A percentile compares a stretch with the other conserved stretches of the same genome.
Conservation (phyloP, 2,888 invertebrate species). For the Xestia sexstrigata region DNA sequence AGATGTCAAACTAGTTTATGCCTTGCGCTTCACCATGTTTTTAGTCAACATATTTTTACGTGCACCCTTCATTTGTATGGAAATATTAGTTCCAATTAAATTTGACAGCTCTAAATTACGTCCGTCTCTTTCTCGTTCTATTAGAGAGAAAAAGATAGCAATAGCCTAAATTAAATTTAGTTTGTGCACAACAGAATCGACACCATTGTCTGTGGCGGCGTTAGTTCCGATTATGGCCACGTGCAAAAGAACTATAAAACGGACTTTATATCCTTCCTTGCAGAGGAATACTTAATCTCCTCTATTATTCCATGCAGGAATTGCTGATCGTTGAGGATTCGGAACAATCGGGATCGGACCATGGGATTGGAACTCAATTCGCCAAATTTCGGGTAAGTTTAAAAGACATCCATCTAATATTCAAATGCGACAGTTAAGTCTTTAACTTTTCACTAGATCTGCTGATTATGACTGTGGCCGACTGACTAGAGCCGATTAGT, state of each 20-base stretch:
- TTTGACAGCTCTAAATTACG: too few relatives aligned
- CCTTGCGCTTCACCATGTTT: too few relatives aligned
- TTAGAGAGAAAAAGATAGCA: too few relatives aligned
- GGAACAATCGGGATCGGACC: constrained; percentile 17
- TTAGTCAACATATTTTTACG: too few relatives aligned
- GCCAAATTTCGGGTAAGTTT: constrained; percentile 1
- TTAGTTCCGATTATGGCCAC: neutral
- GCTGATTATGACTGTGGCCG: too few relatives aligned
- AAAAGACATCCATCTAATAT: neutral
- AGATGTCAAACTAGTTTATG: too few relatives aligned
- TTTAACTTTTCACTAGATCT: neutral
- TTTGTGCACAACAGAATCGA: too few relatives aligned
- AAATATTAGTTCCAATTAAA: too few relatives aligned
- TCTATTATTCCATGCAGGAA: constrained; percentile 11
- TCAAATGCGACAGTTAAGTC: neutral
- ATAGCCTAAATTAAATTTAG: too few relatives aligned
- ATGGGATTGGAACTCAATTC: neutral
- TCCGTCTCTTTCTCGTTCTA: too few relatives aligned
- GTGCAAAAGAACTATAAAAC: neutral
- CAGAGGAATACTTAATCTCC: neutral
- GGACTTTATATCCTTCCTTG: neutral
- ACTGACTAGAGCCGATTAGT: too few relatives aligned
- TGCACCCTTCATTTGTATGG: too few relatives aligned
- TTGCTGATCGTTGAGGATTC: constrained; percentile 22
- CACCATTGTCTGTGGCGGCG: neutral